Base-by-base conservation (phyloP, 2,113 vertebrate species). In the Eptesicus fuscus region DNA sequence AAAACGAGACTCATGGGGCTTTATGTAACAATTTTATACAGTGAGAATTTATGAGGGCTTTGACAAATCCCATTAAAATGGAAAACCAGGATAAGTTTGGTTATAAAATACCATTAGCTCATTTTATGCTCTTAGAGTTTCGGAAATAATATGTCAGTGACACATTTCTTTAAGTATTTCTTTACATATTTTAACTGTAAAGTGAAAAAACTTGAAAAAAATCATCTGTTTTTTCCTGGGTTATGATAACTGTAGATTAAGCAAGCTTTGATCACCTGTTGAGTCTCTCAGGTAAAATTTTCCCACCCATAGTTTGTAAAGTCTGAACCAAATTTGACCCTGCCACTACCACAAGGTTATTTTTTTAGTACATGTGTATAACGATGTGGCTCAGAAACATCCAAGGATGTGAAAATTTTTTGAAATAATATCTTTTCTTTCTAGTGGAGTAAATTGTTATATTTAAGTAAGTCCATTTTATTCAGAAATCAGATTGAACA, bases 101-200 rank as follows among this genome's bases (percentile, higher is more conserved):
- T 83, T 90, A 37, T 90, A 47, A 94, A 74, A 83, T 59, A 30
- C 20, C 25, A 71, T 61, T 91, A 44, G 23, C n/a, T 88, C n/a
- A 47, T 93, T 96, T 91, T 88, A 61, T 28, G 35, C 78, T 59
- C 56, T 80, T 83, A 65, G 59, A 53, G 32, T 37, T 67, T 94
- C 25, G 61, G 65, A 32, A 91, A 59, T 42, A 35, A 76, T 88
- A 47, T n/a, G 5, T n/a, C 49, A 69, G 9, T 88, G 42, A 77
- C 17, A 85, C 11, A 40, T 74, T 87, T 86, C 35, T 74, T 88
- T 77, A 59, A 83, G 28, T 47, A 35, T 63, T 84, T 90, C 32
- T 44, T 82, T 83, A 88, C 85, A 80, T 92, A 86, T 69, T 90
- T 87, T 74, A 85, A 93, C 16, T 44, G 42, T 84, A 77, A 82